phyloP scores from a whole-genome alignment of 92 coral and sea anemone species.

The Chrysogorgia sp. region DNA sequence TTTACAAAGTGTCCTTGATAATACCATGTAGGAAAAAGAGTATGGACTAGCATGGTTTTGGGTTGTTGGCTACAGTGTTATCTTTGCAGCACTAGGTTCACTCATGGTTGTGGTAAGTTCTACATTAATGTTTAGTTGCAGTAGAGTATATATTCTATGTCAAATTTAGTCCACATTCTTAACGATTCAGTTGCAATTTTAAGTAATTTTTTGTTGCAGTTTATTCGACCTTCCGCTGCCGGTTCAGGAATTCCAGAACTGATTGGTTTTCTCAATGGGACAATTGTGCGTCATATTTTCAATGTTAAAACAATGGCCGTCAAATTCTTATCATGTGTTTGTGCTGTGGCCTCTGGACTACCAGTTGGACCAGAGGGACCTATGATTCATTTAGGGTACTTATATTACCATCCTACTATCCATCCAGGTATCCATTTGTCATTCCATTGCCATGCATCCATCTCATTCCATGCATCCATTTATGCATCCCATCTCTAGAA shows the following conservation, averaged over 20 bases:
- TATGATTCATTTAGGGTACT: slow-evolving; percentile 94
- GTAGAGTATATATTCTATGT: neutral
- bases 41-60: slow-evolving; percentile 93
- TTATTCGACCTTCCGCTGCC: slow-evolving; percentile 90
- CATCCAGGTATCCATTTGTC: no score
- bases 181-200: neutral
- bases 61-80: slow-evolving; percentile 95
- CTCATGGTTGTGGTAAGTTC: slow-evolving; percentile 87
- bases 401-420: no score
- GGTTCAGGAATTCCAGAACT: slow-evolving; percentile 97
- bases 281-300: slow-evolving; percentile 93
- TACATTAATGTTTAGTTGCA: no score
- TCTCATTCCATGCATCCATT: no score
- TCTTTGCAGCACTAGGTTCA: slow-evolving; percentile 83
- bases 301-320: slow-evolving; percentile 91
- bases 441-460: no score
- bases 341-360: slow-evolving; percentile 95
- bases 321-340: slow-evolving; percentile 96
- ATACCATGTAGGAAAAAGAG: slow-evolving; percentile 67
- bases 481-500: no score
- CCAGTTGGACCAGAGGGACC: slow-evolving; percentile 99
- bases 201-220: slow-evolving; percentile 52
- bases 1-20: neutral
- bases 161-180: neutral
- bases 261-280: slow-evolving; percentile 94